Evolutionary conservation across 2,797 vertebrate species (phyloP), one percentile per base, ranked within the genome.

Genomic region (Clarias pachynema): DNA sequence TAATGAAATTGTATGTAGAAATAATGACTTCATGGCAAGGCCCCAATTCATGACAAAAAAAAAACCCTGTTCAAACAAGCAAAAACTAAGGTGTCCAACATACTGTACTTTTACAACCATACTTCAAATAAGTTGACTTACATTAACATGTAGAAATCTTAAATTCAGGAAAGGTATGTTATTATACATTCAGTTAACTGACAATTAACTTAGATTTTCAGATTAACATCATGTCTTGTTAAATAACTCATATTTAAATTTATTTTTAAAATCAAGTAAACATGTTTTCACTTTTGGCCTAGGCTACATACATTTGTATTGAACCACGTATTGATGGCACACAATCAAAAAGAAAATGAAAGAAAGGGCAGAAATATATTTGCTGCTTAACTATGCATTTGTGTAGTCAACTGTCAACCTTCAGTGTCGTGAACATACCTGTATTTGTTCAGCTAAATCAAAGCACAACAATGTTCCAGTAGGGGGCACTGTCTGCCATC

Each of bases 1-100:
- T 81, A 68, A 53, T 81, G 63, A 56, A 81, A 53, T 24, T 81
- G 16, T 31, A 81, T 68, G 16, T 31, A 81, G 40, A 81, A 81
- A 81, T 66, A 68, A 81, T 66, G 44, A 68, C 10, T 68, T 81
- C 24, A 81, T 81, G 15, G 18, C 40, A 34, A 66, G 12, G 40
- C 40, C 15, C n/a, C 79, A 65, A 63, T 2, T 31, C n/a, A 12
- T 66, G 1, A 66, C 26, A 81, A 22, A 18, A 29, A 31, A 31
- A 34, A 34, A 34, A 2, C 2, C 22, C 78, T 63, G 59, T 44
- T 79, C 37, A 80, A 65, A 80, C n/a, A 80, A 80, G 60, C 60
- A 80, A 65, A 65, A 65, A 62, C 60, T 44, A 65, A 79, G 31
- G 74, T 59, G 9, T 79, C 15, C 22, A 79, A 26, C 77, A 79